phyloP scores from a whole-genome alignment of 2,888 invertebrate species.

The Phortica magna region DNA sequence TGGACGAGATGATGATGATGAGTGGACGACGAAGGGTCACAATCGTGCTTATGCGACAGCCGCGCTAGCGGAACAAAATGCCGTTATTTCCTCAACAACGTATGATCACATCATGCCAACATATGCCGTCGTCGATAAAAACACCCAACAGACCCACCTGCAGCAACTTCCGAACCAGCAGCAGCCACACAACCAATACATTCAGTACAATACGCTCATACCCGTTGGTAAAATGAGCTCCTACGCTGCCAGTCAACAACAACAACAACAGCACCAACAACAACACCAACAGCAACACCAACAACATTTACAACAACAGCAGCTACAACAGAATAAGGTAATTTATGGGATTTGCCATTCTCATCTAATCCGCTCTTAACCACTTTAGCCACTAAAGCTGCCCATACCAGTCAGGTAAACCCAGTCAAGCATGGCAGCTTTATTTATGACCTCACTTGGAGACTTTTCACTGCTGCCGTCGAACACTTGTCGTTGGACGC shows the following conservation, averaged over 20 bases:
- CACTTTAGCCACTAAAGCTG: conserved; percentile 53
- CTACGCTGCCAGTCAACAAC: conserved; percentile 70
- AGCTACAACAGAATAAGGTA: conserved; percentile 71
- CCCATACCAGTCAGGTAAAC: conserved; percentile 3
- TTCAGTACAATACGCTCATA: conserved; percentile 77
- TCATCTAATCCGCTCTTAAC: conserved; percentile 63
- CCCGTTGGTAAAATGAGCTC: conserved; percentile 77
- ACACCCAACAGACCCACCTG: conserved; percentile 64
- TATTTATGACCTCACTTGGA: conserved; percentile 54
- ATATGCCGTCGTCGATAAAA: conserved; percentile 76
- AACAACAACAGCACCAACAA: conserved; percentile 65
- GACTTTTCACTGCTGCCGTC: not conserved
- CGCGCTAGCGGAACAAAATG: conserved; percentile 78
- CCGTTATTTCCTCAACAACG: conserved; percentile 73
- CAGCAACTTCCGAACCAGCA: conserved; percentile 55
- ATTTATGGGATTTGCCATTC: conserved; percentile 48
- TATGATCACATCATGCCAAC: conserved; percentile 77
- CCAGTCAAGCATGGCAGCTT: conserved; percentile 30
- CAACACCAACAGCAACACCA: conserved; percentile 68
- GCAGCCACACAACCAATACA: conserved; percentile 73
- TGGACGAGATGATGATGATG: conserved; percentile 78
- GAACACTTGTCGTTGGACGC: conserved; percentile 31
- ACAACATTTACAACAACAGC: conserved; percentile 64
- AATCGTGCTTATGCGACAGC: conserved; percentile 77
- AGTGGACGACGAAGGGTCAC: conserved; percentile 77